phyloP scores from a whole-genome alignment of 2,113 vertebrate genomes.

The Siniperca knerii region DNA sequence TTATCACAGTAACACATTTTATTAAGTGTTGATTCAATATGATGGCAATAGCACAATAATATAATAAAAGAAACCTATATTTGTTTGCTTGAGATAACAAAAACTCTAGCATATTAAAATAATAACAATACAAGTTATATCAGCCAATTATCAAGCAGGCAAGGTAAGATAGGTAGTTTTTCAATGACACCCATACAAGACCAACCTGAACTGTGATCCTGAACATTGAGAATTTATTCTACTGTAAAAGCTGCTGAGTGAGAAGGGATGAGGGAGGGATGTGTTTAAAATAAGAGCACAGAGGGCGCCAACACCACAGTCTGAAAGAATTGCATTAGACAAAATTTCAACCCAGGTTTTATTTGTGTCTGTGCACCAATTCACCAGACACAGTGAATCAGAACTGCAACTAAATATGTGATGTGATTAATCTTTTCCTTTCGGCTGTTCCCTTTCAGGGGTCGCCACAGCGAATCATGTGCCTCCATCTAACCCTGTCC shows the following conservation, averaged over 20 bases:
- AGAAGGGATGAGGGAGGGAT: not conserved
- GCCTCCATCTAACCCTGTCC: too few species aligned
- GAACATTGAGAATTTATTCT: not conserved
- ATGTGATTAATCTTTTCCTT: not conserved
- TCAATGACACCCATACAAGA: not conserved
- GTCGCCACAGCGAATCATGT: too few species aligned
- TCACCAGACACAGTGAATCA: not conserved
- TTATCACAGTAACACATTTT: not conserved
- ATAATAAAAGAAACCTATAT: slow-evolving; percentile 6
- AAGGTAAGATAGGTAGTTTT: not conserved
- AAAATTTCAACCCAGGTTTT: not conserved
- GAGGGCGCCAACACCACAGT: not conserved
- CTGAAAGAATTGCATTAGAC: not conserved
- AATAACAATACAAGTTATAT: not conserved
- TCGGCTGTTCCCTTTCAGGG: too few species aligned
- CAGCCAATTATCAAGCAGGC: not conserved
- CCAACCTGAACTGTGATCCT: not conserved
- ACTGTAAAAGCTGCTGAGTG: not conserved
- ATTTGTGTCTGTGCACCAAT: not conserved
- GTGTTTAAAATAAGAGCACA: not conserved
- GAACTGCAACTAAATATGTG: not conserved
- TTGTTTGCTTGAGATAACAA: not conserved
- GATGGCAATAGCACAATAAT: not conserved
- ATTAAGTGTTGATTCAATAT: slow-evolving; percentile 11
- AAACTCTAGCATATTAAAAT: not conserved